Base-by-base conservation (phyloP, 1,140 invertebrate genomes). In the Linepithema humile region DNA sequence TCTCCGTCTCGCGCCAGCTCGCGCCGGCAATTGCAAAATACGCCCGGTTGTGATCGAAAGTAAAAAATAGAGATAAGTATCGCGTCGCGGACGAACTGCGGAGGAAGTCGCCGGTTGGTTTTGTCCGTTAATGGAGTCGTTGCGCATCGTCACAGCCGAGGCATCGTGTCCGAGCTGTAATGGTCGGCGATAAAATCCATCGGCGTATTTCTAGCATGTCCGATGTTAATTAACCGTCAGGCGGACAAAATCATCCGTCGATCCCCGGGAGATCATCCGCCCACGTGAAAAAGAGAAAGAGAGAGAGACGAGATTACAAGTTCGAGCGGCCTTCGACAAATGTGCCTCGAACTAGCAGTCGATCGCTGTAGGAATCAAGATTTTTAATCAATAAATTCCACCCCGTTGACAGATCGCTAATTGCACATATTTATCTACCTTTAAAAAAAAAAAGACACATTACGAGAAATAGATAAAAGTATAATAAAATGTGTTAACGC, bases 1-100 rank as follows among this genome's bases (percentile, higher is more conserved):
- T 92, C 87, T 91, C 91, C 82, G 84, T 84, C 83, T 64, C 88
- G 38, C 70, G 91, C 77, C 82, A 35, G 38, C 48, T 29, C 45
- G 62, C 75, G 64, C 40, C 43, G 40, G 29, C 82, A 40, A 87
- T 85, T 74, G 62, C 69, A 75, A 84, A 85, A 86, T 73, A 60
- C 15, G 10, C 10, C 10, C 82, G n/a, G 26, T 72, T n/a, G 53
- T 38, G 35, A 26, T 20, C 10, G 40, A 29, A 23, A 59, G 5
- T 9, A 55, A 17, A 20, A 50, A 45, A 67, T 2, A 43, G 7
- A 45, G n/a, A 48, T 23, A 64, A 23, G 12, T 32, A 64, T 77
- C 72, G 35, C 20, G 12, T 10, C 32, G 32, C 12, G 12, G 38
- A n/a, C 12, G 70, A 73, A 17, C 12, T 35, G 15, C 17, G 38